Percentiles rank a stretch among this genome's conserved stretches.
These are phyloP conservation scores for Tubulanus polymorphus DNA, from an alignment of 2,888 invertebrate genomes.

Conservation along the genomic window DNA sequence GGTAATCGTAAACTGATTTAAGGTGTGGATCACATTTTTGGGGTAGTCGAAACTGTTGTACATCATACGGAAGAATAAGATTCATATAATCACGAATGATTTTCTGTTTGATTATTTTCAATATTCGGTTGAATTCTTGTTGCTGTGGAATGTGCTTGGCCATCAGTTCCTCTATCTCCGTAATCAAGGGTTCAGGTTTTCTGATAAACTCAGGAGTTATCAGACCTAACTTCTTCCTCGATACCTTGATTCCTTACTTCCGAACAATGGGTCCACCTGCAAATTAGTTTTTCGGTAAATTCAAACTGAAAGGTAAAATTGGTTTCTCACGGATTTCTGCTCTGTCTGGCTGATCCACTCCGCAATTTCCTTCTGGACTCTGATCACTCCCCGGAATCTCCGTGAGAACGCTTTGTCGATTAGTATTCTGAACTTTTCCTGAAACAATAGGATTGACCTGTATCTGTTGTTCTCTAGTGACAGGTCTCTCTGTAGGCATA, in stretches of 20 bases:
- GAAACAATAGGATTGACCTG: too few relatives aligned
- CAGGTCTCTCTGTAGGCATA: background rate
- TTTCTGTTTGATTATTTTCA: background rate
- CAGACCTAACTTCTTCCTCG: background rate
- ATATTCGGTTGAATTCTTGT: background rate
- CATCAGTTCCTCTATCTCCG: background rate
- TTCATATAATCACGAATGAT: background rate
- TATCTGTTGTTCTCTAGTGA: too few relatives aligned
- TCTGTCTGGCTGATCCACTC: too few relatives aligned
- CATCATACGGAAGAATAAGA: background rate
- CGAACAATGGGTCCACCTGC: background rate
- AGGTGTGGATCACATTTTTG: background rate
- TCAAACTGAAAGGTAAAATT: too few relatives aligned
- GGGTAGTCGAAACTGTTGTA: background rate
- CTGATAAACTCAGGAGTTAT: background rate
- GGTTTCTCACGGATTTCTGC: too few relatives aligned
- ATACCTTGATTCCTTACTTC: background rate
- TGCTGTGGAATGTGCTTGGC: background rate
- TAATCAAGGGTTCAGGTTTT: background rate
- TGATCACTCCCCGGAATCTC: too few relatives aligned
- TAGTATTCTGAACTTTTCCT: too few relatives aligned
- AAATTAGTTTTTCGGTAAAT: too few relatives aligned
- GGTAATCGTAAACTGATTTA: background rate
- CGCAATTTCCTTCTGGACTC: too few relatives aligned
- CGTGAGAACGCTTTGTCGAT: too few relatives aligned